These are phyloP conservation scores for Mustela erminea DNA, from an alignment of 2,797 vertebrate genomes.

Conservation along the genomic window DNA sequence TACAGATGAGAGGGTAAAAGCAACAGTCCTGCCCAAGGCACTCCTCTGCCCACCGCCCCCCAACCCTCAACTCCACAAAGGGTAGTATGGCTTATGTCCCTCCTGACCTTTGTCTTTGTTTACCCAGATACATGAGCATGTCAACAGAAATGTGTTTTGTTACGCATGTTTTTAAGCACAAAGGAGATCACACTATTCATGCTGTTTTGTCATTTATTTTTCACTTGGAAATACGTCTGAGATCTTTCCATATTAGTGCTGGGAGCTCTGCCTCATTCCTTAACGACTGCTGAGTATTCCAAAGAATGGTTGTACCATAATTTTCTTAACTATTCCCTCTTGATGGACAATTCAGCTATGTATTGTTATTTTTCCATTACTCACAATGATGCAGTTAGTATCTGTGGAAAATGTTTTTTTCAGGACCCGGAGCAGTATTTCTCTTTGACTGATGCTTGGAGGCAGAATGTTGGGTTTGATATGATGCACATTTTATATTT, in stretches of 20 bases:
- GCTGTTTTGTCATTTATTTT: not conserved
- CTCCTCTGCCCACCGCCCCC: not conserved
- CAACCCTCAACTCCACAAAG: too few relatives aligned
- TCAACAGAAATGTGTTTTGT: slow-evolving; percentile 3
- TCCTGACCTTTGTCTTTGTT: not conserved
- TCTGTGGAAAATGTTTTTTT: slow-evolving; percentile 20
- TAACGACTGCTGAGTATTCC: not conserved
- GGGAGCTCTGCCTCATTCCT: not conserved
- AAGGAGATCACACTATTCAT: not conserved
- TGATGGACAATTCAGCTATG: not conserved
- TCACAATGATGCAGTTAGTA: not conserved
- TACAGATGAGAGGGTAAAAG: not conserved
- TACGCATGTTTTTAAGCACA: not conserved
- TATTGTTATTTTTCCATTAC: slow-evolving; percentile 6
- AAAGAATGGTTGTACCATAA: not conserved
- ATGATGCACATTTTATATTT: not conserved
- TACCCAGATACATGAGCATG: not conserved
- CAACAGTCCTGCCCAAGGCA: not conserved
- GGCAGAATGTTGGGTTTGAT: not conserved
- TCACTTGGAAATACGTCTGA: slow-evolving; percentile 30
- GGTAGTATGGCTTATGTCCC: not conserved
- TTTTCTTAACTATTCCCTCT: slow-evolving; percentile 14
- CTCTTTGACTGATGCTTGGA: not conserved
- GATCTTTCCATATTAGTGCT: not conserved
- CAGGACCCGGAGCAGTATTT: not conserved